Evolutionary conservation across 1,140 invertebrate species (phyloP), one percentile per base, ranked within the genome.

Genomic region (Monochamus saltuarius): DNA sequence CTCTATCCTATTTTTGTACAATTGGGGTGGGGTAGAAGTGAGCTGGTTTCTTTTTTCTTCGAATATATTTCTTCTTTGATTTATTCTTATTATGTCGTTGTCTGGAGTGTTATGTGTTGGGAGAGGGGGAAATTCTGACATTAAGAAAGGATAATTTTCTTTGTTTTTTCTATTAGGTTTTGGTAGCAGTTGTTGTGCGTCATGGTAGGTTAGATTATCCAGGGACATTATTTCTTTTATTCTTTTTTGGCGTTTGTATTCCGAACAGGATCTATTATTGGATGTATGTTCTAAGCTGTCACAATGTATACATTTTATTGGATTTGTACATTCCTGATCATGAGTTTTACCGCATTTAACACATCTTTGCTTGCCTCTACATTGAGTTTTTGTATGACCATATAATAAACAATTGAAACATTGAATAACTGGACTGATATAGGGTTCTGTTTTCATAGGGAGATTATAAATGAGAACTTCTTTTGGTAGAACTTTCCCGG

Each of bases 181-280:
- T n/a, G 46, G 45, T 16, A 49, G 22, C 0, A 49, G 7, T 34
- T 45, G 6, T 37, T 34, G 14, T 6, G 56, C 61, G 16, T 63
- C 61, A 56, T 39, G 59, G 29, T 47, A 54, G 4, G 61, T 54
- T 7, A 63, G 9, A 11, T 59, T 45, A 13, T 63, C 16, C 2
- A 42, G 16, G 7, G 54, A 47, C 61, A 63, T 63, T 13, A 55
- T 35, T 39, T 42, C 19, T 17, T 57, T 64, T 13, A 64, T 64
- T 6, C 13, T 35, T 38, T 13, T 45, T 52, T 64, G 61, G n/a
- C 61, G 9, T 10, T n/a, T 13, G 22, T 38, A 59, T 55, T 63
- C 61, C 16, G 29, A 14, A 36, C 61, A 63, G 19, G 34, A 22
- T 22, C 47, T 34, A 36, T 64, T 56, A 10, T 35, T 59, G 4